These are phyloP conservation scores for Bilobella aurantiaca DNA, from an alignment of 1,140 invertebrate species.

Conservation along the genomic window DNA sequence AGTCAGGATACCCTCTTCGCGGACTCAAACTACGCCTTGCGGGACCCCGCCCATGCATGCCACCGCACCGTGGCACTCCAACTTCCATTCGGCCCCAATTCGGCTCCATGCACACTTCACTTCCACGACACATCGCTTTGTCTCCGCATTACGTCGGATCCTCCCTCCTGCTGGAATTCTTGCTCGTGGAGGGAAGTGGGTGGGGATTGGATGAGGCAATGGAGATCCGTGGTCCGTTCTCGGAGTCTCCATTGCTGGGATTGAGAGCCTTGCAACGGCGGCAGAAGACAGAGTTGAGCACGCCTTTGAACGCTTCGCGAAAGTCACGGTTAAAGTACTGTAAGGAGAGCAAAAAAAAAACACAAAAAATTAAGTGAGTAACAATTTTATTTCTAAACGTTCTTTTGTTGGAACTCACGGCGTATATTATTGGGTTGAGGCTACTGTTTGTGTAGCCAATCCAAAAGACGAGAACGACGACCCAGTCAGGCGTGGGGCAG, in stretches of 20 bases:
- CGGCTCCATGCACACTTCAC: neutral
- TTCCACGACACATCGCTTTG: neutral
- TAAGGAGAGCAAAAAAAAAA: neutral
- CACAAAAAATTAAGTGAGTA: neutral
- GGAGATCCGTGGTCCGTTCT: conserved; percentile 19
- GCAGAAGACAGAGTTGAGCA: conserved; percentile 66
- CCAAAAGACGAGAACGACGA: conserved; percentile 81
- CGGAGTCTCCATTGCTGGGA: conserved; percentile 8
- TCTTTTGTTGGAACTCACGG: conserved; percentile 38
- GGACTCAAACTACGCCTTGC: too few relatives aligned
- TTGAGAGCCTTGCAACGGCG: conserved; percentile 15
- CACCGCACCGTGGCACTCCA: too few relatives aligned
- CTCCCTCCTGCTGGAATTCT: neutral
- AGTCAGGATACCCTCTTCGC: too few relatives aligned
- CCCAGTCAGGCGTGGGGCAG: conserved; percentile 55
- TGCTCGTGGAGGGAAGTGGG: conserved; percentile 23
- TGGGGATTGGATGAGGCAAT: conserved; percentile 2
- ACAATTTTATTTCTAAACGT: neutral
- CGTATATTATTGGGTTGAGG: conserved; percentile 93
- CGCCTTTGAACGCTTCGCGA: conserved; percentile 90
- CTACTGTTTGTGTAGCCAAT: conserved; percentile 94
- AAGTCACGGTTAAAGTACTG: conserved; percentile 95
- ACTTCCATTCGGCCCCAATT: too few relatives aligned
- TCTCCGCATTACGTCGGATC: neutral
- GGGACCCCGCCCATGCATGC: too few relatives aligned